Evolutionary conservation across 2,888 invertebrate species (phyloP).

Genomic region (Drosophila koepferae): DNA sequence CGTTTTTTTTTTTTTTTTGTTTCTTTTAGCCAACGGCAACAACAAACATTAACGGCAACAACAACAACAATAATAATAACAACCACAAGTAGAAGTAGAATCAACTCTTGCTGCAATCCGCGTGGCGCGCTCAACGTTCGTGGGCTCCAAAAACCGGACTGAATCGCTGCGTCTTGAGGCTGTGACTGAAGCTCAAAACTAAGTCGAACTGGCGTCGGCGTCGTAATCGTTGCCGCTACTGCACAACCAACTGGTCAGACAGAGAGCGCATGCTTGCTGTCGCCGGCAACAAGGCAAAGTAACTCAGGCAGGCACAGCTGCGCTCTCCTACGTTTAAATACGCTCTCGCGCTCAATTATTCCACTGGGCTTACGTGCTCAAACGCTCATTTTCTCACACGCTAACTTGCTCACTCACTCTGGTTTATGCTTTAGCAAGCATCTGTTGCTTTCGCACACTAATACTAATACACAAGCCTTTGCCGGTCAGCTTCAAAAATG

Average conservation of each 20-base stretch:
- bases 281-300: slow-evolving; percentile 47
- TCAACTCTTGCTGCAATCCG: slow-evolving; percentile 47
- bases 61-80: slow-evolving; percentile 4
- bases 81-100: slow-evolving; percentile 12
- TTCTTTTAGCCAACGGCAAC: slow-evolving; percentile 22
- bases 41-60: slow-evolving; percentile 27
- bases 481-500: slow-evolving; percentile 23
- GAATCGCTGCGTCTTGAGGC: slow-evolving; percentile 57
- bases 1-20: slow-evolving; percentile 28
- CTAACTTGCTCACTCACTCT: slow-evolving; percentile 17
- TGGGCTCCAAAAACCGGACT: slow-evolving; percentile 83
- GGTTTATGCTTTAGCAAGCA: background rate
- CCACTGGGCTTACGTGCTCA: background rate
- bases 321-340: slow-evolving; percentile 28
- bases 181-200: slow-evolving; percentile 50
- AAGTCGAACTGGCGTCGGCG: slow-evolving; percentile 37
- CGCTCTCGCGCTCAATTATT: slow-evolving; percentile 14
- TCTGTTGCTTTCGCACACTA: slow-evolving; percentile 38
- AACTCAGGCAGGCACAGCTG: slow-evolving; percentile 31
- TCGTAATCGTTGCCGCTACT: slow-evolving; percentile 20
- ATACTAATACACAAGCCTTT: slow-evolving; percentile 16
- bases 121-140: slow-evolving; percentile 72
- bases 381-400: background rate
- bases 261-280: slow-evolving; percentile 80
- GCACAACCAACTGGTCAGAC: slow-evolving; percentile 57